Conservation (phyloP, 2,113 vertebrate genomes). For the Alosa alosa region DNA sequence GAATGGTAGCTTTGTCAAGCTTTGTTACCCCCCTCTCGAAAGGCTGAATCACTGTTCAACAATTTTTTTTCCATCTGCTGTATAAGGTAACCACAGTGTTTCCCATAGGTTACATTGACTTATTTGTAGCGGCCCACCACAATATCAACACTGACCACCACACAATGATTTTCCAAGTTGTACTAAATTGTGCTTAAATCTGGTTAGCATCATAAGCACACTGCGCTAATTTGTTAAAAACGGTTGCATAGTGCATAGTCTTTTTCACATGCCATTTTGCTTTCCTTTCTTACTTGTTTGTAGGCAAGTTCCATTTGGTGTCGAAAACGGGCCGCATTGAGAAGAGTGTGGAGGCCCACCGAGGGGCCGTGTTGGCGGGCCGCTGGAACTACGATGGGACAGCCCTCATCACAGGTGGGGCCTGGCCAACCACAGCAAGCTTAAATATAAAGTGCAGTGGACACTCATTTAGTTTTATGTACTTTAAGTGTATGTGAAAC, state of each 20-base stretch:
- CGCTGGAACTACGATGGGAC: slow-evolving; percentile 95
- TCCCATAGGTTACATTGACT: too few species aligned
- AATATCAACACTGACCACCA: too few species aligned
- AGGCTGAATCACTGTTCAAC: neutral
- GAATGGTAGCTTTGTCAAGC: neutral
- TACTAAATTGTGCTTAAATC: too few species aligned
- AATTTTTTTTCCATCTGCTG: neutral
- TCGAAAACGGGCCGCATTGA: slow-evolving; percentile 89
- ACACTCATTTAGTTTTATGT: too few species aligned
- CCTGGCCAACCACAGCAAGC: neutral
- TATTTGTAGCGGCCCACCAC: too few species aligned
- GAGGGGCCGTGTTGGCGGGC: slow-evolving; percentile 89
- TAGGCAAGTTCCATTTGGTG: slow-evolving; percentile 92
- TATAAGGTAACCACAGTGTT: neutral
- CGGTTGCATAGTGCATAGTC: neutral
- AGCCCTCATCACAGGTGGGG: slow-evolving; percentile 88
- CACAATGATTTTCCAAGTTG: too few species aligned
- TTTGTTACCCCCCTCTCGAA: too few species aligned
- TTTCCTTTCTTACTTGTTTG: slow-evolving; percentile 17
- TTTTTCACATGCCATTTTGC: neutral
- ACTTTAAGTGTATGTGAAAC: too few species aligned
- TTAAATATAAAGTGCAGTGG: too few species aligned
- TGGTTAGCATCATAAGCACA: too few species aligned
- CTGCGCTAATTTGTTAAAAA: too few species aligned
- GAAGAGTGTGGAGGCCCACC: slow-evolving; percentile 92